Base-by-base conservation (phyloP, 2,797 vertebrate species). In the Gymnothorax javanicus region DNA sequence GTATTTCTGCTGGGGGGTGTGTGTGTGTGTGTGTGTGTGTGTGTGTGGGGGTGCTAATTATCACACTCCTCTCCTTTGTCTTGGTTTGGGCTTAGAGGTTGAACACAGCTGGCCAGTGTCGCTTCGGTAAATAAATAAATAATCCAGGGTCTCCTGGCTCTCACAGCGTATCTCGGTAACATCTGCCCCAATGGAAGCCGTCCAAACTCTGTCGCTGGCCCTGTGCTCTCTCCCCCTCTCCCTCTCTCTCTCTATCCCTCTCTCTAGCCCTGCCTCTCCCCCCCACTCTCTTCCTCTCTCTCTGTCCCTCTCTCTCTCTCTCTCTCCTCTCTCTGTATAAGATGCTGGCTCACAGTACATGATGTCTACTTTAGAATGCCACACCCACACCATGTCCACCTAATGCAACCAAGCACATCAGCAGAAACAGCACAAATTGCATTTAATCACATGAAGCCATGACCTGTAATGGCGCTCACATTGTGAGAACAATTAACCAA, bases 121-220 rank as follows among this genome's bases (percentile, higher is more conserved):
- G 73, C 73, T 77, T 9, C 43, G 50, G 20, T 77, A 77, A 77
- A 77, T 77, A 77, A 77, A 77, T 77, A 77, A 77, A 77, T 77
- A 77, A 77, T 43, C 43, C 27, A 2, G 43, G 27, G 73, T 43
- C 27, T 77, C 43, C 73, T 77, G 27, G 69, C 69, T 73, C 27
- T 43, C 33, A 77, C 73, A 50, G 33, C 73, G 54, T 13, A 56
- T 82, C 79, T 57, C 43, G 6, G 52, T 23, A 82, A 57, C 79
- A 82, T 82, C 20, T 82, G 79, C 50, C 50, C 79, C 79, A n/a
- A 52, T 57, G 79, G 79, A 82, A 8, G 23, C 79, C 7, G 79
- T 56, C 79, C 79, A 82, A 82, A 50, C 43, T 12, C 69, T 17
- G 15, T 27, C 13, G 43, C 69, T 43, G 43, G 73, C 43, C 73